A percentile compares a stretch with the other conserved stretches of the same genome.
These are phyloP conservation scores for Uloborus plumipes DNA, from an alignment of 2,888 invertebrate species.

Conservation along the genomic window DNA sequence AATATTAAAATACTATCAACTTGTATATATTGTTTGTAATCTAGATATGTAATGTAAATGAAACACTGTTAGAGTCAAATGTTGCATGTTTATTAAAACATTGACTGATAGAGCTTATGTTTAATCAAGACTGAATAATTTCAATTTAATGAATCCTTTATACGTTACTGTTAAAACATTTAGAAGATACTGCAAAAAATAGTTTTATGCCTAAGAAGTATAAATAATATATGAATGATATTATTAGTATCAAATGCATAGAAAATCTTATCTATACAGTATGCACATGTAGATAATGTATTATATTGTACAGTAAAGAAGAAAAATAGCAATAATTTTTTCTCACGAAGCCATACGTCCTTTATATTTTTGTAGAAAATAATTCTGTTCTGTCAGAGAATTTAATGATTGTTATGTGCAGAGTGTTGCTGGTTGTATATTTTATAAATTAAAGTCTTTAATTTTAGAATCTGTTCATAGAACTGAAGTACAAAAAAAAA, in stretches of 20 bases:
- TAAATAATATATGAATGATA: too few relatives aligned
- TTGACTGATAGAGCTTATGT: constrained; percentile 23
- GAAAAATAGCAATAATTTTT: constrained; percentile 20
- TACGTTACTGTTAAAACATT: too few relatives aligned
- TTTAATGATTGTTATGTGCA: constrained; percentile 27
- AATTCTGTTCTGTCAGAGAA: constrained; percentile 19
- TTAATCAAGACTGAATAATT: constrained; percentile 28
- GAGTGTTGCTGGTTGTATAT: constrained; percentile 52
- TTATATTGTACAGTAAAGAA: constrained; percentile 31
- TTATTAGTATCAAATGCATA: too few relatives aligned
- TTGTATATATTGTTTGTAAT: too few relatives aligned
- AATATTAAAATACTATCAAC: too few relatives aligned
- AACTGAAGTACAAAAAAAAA: constrained; percentile 31
- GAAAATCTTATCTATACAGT: too few relatives aligned
- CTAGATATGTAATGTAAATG: too few relatives aligned
- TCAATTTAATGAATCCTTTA: too few relatives aligned
- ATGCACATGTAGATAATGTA: constrained; percentile 20
- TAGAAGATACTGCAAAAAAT: too few relatives aligned
- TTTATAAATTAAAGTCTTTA: constrained; percentile 41
- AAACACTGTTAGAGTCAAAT: too few relatives aligned
- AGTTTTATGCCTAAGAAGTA: too few relatives aligned
- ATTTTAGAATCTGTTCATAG: constrained; percentile 44
- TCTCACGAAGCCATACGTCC: constrained; percentile 15
- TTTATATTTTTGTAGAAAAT: constrained; percentile 17
- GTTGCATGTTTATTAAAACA: too few relatives aligned